phyloP scores from a whole-genome alignment of 2,113 vertebrate species.

The Saguinus imperator region DNA sequence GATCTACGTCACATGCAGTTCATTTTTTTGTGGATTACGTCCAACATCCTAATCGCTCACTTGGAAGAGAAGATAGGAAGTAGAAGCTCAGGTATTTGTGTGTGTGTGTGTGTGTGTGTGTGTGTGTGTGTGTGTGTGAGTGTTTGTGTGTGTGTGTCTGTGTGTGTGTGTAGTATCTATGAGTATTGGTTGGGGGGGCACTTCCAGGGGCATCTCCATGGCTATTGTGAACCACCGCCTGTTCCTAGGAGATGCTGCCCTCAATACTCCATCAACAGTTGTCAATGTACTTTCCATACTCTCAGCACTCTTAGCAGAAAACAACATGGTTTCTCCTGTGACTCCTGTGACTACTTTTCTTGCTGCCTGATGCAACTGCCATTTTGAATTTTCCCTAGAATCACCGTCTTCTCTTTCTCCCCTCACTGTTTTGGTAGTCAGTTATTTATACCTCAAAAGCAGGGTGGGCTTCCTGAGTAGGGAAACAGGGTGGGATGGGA shows the following conservation, averaged over 20 bases:
- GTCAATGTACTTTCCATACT: background rate
- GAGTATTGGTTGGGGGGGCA: accelerated
- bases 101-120: too few species aligned
- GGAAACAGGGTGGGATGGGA: background rate
- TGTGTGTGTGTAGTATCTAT: background rate
- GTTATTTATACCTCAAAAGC: background rate
- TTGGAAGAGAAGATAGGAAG: background rate
- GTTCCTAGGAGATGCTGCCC: slow-evolving; percentile 31
- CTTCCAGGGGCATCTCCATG: background rate
- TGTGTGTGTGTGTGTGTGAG: too few species aligned
- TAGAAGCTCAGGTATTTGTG: background rate
- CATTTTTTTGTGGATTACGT: background rate
- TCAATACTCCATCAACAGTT: slow-evolving; percentile 12
- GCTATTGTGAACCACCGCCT: background rate
- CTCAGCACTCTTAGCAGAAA: background rate
- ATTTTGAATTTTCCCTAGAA: background rate
- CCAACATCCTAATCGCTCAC: background rate
- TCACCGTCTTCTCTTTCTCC: background rate
- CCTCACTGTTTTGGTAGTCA: background rate
- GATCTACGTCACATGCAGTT: background rate
- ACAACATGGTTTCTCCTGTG: background rate
- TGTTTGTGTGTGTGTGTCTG: background rate
- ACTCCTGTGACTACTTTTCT: background rate
- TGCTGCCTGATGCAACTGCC: background rate
- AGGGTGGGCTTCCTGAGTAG: accelerated